A percentile compares a stretch with the other conserved stretches of the same genome.
These are phyloP conservation scores for Chymomyza caudatula DNA, from an alignment of 2,888 invertebrate genomes.

Conservation along the genomic window DNA sequence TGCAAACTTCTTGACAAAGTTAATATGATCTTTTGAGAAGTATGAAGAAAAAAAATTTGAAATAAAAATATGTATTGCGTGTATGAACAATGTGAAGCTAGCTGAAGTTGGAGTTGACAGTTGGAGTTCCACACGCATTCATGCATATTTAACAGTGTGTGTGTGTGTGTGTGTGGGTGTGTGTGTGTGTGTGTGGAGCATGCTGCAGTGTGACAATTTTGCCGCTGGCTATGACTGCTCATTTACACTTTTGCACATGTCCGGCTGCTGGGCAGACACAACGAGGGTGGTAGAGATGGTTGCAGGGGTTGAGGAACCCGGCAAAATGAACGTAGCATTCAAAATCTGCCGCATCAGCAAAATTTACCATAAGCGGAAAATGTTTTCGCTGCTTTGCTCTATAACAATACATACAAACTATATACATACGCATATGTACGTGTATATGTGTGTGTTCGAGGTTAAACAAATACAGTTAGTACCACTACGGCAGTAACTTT, in stretches of 20 bases:
- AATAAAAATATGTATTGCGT: not conserved
- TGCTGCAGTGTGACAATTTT: conserved; percentile 58
- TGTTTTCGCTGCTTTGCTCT: not conserved
- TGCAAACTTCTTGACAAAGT: not conserved
- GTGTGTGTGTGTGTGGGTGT: not conserved
- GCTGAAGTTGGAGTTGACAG: not conserved
- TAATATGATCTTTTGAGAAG: not conserved
- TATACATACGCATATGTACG: conserved; percentile 37
- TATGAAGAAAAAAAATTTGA: not conserved
- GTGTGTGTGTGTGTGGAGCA: conserved; percentile 2
- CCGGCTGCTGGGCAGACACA: conserved; percentile 18
- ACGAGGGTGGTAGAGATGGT: not conserved
- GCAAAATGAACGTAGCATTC: not conserved
- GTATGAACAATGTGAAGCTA: conserved; percentile 3
- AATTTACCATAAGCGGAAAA: conserved; percentile 6
- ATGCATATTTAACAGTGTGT: conserved; percentile 30
- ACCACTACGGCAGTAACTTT: conserved; percentile 40
- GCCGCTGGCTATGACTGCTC: conserved; percentile 68
- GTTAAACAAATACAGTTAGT: conserved; percentile 64
- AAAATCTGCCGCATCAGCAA: conserved; percentile 68
- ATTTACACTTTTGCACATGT: conserved; percentile 63
- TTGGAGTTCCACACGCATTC: conserved; percentile 13
- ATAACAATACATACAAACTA: conserved; percentile 27
- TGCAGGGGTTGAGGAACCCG: not conserved
- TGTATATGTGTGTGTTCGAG: conserved; percentile 9